Conservation (phyloP, 2,113 vertebrate species). For the Gobiocypris rarus region DNA sequence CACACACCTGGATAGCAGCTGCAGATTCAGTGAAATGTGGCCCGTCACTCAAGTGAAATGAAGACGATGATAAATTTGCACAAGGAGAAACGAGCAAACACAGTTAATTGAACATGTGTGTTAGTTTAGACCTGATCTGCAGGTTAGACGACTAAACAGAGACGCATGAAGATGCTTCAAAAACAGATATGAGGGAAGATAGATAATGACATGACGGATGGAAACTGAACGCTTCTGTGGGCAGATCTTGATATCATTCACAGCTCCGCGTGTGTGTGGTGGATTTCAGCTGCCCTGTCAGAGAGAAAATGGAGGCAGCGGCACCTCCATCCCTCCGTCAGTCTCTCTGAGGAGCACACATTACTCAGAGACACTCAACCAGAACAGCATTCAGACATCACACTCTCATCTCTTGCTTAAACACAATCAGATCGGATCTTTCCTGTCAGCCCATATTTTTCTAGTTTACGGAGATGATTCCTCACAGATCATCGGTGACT, state of each 20-base stretch:
- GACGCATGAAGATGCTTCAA: not conserved
- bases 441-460: conserved; percentile 64
- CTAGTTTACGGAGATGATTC: conserved; percentile 56
- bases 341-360: conserved; percentile 62
- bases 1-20: not conserved
- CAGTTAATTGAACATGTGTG: not conserved
- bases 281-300: conserved; percentile 44
- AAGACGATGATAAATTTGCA: not conserved
- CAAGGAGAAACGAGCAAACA: not conserved
- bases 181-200: not conserved
- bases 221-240: conserved; percentile 53
- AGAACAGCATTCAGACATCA: conserved; percentile 64
- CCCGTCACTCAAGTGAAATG: not conserved
- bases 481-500: conserved; percentile 59
- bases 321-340: conserved; percentile 62
- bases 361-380: conserved; percentile 61
- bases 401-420: conserved; percentile 54
- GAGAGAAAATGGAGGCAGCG: conserved; percentile 57
- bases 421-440: conserved; percentile 68
- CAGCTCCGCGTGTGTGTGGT: conserved; percentile 60
- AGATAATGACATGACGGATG: not conserved
- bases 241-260: conserved; percentile 69
- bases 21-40: not conserved
- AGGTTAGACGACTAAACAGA: not conserved
- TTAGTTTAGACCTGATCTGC: not conserved